Evolutionary conservation across 2,113 vertebrate genomes (phyloP), one percentile per base, ranked within the genome.

Genomic region (Jaculus jaculus): DNA sequence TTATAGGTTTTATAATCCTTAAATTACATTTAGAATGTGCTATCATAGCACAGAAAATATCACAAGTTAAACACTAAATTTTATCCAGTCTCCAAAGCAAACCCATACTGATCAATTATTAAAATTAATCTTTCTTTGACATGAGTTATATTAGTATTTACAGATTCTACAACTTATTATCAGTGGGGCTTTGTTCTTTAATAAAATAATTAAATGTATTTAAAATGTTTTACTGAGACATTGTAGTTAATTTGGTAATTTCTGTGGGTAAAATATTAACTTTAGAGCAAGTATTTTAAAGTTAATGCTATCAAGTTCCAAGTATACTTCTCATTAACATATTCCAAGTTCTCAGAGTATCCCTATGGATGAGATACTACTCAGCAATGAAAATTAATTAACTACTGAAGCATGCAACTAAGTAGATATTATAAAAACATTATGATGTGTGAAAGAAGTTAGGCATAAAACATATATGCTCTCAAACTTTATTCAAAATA

Each of bases 101-200:
- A 34, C 8, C 87, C 26, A 5, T 84, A 39, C 23, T 74, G 87
- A 89, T 23, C 32, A 92, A 81, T 82, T 61, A 16, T 82, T 84
- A 90, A 86, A 85, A 92, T 83, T 84, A 87, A 73, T 69, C 54
- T 84, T 87, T 87, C 8, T 30, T 84, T 96, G 39, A 84, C 23
- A 90, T 51, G 12, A 89, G 21, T 42, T 3, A 17, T 39, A 71
- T 77, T 77, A 78, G 6, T 75, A 18, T 16, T 23, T 69, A 63
- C 20, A 58, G 37, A 89, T 91, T 84, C n/a, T 84, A 34, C 80
- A 92, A 32, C 13, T 47, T 89, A 42, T 20, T 69, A 87, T 6
- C 61, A 93, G 10, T 28, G 17, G 1, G 5, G 2, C 6, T 15
- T 15, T 90, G 87, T 54, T 8, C 16, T 28, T 89, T 75, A 92